Evolutionary conservation across 92 coral and sea anemone genomes (phyloP).

Genomic region (Actinostola sp.): DNA sequence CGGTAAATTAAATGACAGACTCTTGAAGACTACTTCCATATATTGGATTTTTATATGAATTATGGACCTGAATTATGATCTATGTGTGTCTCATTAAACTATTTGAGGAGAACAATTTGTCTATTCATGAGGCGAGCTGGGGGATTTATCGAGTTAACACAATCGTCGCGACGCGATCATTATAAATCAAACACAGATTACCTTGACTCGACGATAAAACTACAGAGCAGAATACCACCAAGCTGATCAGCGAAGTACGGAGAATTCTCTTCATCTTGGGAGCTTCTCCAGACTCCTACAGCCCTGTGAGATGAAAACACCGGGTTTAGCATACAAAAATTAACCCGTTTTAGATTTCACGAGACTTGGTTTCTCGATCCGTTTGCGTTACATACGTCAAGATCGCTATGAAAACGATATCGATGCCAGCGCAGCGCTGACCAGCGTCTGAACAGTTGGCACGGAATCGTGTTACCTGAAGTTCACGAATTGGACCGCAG

Average conservation of each 20-base stretch:
- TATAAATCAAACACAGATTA: neutral
- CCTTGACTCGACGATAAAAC: slow-evolving; percentile 13
- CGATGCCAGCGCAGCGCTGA: slow-evolving; percentile 11
- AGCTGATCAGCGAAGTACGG: slow-evolving; percentile 11
- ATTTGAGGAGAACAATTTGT: slow-evolving; percentile 3
- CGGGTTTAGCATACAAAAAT: slow-evolving; percentile 4
- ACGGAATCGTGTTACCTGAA: slow-evolving; percentile 12
- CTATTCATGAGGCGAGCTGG: neutral
- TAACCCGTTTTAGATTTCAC: slow-evolving; percentile 15
- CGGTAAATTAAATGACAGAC: slow-evolving; percentile 7
- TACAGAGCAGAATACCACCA: slow-evolving; percentile 18
- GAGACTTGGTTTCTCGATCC: slow-evolving; percentile 16
- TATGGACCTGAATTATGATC: too few relatives aligned
- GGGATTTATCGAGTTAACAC: neutral
- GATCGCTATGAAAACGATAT: slow-evolving; percentile 13
- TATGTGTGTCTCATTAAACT: neutral
- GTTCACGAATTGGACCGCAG: neutral
- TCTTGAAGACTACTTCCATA: neutral
- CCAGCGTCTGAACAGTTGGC: slow-evolving; percentile 1
- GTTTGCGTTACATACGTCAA: slow-evolving; percentile 2
- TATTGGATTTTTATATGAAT: too few relatives aligned
- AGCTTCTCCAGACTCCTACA: slow-evolving; percentile 33
- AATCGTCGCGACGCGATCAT: neutral
- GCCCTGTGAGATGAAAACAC: slow-evolving; percentile 9
- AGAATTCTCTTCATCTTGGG: slow-evolving; percentile 25